Evolutionary conservation across 92 coral and sea anemone genomes (phyloP).

Genomic region (Porites lobata): DNA sequence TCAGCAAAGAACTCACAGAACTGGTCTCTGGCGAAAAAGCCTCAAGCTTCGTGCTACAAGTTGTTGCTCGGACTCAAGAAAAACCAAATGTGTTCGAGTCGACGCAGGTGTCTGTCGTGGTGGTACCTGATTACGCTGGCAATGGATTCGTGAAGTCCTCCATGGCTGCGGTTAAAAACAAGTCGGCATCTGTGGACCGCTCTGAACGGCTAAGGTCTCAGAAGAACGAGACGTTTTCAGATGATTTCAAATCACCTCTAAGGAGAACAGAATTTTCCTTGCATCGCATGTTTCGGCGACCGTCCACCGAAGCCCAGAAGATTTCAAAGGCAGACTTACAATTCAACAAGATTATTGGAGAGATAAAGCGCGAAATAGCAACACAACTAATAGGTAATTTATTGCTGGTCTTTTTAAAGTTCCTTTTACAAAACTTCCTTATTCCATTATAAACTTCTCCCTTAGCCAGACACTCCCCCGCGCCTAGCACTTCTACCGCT

Average conservation of each 20-base stretch:
- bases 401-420: background rate
- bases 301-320: constrained; percentile 85
- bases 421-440: no score
- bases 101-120: constrained; percentile 77
- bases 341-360: constrained; percentile 82
- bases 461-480: no score
- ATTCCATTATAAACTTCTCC: no score
- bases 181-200: constrained; percentile 35
- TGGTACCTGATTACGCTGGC: constrained; percentile 90
- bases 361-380: constrained; percentile 80
- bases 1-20: constrained; percentile 45
- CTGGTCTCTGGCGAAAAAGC: constrained; percentile 26
- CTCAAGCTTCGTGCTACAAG: constrained; percentile 56
- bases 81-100: constrained; percentile 58
- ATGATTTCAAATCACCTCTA: constrained; percentile 17
- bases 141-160: constrained; percentile 84
- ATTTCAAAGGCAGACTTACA: constrained; percentile 89
- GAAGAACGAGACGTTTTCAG: background rate
- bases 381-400: constrained; percentile 75
- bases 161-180: constrained; percentile 72
- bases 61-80: constrained; percentile 58
- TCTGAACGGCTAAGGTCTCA: constrained; percentile 37
- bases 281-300: constrained; percentile 95
- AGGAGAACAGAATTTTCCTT: constrained; percentile 78
- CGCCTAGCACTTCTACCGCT: no score